Conservation (phyloP, 2,113 vertebrate species). For the Anoura caudifer region DNA sequence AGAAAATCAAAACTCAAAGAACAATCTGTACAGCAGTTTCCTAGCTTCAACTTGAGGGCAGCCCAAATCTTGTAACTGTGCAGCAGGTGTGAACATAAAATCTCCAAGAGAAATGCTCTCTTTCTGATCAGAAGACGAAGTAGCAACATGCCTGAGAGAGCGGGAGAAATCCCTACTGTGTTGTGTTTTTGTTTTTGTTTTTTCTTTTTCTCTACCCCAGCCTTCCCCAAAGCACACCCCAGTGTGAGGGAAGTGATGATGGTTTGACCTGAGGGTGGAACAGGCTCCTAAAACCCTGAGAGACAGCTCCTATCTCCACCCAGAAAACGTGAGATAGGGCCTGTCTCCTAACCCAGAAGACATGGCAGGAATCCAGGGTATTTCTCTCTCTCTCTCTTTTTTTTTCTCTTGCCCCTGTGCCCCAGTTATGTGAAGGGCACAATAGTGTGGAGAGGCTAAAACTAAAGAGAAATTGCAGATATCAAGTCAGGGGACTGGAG, state of each 20-base stretch:
- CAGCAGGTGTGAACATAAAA: neutral
- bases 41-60: neutral
- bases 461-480: neutral
- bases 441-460: neutral
- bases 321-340: neutral
- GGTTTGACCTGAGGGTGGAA: neutral
- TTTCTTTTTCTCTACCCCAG: neutral
- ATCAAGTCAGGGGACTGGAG: neutral
- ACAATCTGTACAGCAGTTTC: neutral
- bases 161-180: neutral
- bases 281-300: neutral
- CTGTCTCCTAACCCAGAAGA: neutral
- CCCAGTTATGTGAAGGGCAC: neutral
- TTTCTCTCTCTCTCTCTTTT: neutral
- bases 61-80: neutral
- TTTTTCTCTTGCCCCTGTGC: neutral
- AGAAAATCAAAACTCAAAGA: neutral
- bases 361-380: neutral
- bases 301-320: neutral
- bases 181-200: neutral
- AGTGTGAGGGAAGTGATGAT: neutral
- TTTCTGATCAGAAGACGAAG: neutral
- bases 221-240: neutral
- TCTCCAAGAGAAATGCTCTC: neutral
- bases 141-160: neutral